A percentile compares a stretch with the other conserved stretches of the same genome.
Conservation (phyloP, 2,888 invertebrate species). For the Chironomus tentans region DNA sequence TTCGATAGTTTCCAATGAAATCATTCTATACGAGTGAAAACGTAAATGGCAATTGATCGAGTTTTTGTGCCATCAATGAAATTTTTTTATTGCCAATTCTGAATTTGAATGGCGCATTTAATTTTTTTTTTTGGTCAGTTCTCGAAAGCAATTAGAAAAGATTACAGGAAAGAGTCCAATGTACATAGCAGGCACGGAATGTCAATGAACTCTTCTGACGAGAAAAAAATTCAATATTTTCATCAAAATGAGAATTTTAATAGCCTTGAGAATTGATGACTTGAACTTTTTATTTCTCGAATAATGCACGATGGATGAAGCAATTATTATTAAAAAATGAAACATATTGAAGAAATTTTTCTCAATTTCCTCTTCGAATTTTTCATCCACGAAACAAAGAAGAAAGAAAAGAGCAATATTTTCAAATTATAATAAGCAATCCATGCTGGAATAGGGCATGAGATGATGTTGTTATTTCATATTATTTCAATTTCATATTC, state of each 20-base stretch:
- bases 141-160: no score
- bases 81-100: neutral
- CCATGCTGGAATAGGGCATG: neutral
- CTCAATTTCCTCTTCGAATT: slow-evolving; percentile 20
- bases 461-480: no score
- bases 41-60: neutral
- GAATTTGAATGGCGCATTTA: neutral
- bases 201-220: neutral
- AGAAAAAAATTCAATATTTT: neutral
- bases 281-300: neutral
- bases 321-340: slow-evolving; percentile 17
- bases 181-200: neutral
- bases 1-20: neutral
- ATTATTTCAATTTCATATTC: no score
- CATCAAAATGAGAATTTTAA: no score
- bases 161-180: no score
- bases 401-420: slow-evolving; percentile 4
- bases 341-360: slow-evolving; percentile 27
- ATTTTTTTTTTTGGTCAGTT: no score
- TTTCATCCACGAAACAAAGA: neutral
- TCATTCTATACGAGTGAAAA: neutral
- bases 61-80: neutral
- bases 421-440: slow-evolving; percentile 20
- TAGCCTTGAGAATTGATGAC: no score
- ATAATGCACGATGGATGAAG: neutral